A percentile compares a stretch with the other conserved stretches of the same genome.
These are phyloP conservation scores for Meghimatium bilineatum DNA, from an alignment of 2,888 invertebrate species.

Conservation along the genomic window DNA sequence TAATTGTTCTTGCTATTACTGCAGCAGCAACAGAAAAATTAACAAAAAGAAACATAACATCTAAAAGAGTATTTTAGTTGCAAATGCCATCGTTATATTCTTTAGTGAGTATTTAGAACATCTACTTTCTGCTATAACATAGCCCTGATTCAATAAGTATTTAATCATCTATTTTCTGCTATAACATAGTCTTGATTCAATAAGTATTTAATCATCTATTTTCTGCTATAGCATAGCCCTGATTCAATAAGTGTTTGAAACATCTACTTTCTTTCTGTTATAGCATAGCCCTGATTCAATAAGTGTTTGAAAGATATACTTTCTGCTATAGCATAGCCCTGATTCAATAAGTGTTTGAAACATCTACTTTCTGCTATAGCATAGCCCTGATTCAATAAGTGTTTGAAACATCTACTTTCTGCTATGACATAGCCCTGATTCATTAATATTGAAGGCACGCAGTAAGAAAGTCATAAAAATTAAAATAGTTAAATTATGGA, in stretches of 20 bases:
- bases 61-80: not conserved
- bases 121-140: not conserved
- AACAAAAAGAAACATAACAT: not conserved
- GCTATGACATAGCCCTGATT: conserved; percentile 21
- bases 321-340: too few relatives aligned
- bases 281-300: too few relatives aligned
- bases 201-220: not conserved
- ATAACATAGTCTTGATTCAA: conserved; percentile 18
- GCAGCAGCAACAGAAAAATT: not conserved
- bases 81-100: not conserved
- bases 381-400: too few relatives aligned
- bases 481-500: not conserved
- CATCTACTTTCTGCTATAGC: too few relatives aligned
- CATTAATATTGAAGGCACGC: conserved; percentile 40
- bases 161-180: not conserved
- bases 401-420: not conserved
- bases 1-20: not conserved
- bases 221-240: conserved; percentile 13
- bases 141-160: conserved; percentile 20
- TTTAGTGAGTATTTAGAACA: not conserved
- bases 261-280: too few relatives aligned
- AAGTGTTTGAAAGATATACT: too few relatives aligned
- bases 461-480: conserved; percentile 6
- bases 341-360: too few relatives aligned
- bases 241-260: conserved; percentile 18